Evolutionary conservation across 2,888 invertebrate species (phyloP).

Genomic region (Unio delphinus): DNA sequence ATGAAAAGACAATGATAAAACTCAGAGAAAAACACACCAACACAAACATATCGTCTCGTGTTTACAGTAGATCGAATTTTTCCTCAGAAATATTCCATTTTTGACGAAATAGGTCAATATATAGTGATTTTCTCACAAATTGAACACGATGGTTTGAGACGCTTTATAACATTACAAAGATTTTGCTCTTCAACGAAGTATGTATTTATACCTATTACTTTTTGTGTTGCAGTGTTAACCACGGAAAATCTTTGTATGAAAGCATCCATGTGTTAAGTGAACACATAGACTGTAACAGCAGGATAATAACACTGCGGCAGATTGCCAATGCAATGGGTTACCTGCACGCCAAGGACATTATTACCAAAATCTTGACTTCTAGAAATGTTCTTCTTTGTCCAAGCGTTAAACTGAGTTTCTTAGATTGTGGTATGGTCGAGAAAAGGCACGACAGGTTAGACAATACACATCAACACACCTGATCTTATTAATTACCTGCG

Average conservation of each 20-base stretch:
- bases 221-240: slow-evolving; percentile 55
- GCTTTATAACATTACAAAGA: too few species aligned
- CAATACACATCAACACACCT: background rate
- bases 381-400: slow-evolving; percentile 71
- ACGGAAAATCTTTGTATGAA: slow-evolving; percentile 69
- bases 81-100: too few species aligned
- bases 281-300: slow-evolving; percentile 58
- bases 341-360: slow-evolving; percentile 72
- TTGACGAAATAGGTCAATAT: too few species aligned
- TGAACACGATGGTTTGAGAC: too few species aligned
- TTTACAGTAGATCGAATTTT: too few species aligned
- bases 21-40: too few species aligned
- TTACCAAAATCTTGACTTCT: slow-evolving; percentile 70
- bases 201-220: background rate
- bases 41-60: too few species aligned
- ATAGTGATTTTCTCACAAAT: too few species aligned
- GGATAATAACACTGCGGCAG: slow-evolving; percentile 67
- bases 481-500: background rate
- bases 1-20: too few species aligned
- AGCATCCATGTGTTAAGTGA: slow-evolving; percentile 63
- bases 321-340: slow-evolving; percentile 73
- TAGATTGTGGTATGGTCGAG: slow-evolving; percentile 70
- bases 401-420: slow-evolving; percentile 67
- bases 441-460: slow-evolving; percentile 55
- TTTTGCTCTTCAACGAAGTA: too few species aligned